These are phyloP conservation scores for Lindbergichthys nudifrons DNA, from an alignment of 2,797 vertebrate species.

Conservation along the genomic window DNA sequence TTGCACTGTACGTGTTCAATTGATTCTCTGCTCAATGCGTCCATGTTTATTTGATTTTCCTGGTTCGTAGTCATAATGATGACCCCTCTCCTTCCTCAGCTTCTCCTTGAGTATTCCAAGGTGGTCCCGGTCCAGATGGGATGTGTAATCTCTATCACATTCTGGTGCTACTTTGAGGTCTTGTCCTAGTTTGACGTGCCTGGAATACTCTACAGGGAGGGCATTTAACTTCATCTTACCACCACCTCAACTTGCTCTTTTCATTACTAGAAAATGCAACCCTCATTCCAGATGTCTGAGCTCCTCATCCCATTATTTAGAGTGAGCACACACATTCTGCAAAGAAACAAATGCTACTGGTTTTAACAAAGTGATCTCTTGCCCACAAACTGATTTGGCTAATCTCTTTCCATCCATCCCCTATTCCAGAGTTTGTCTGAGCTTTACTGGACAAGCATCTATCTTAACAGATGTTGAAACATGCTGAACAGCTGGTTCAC, in stretches of 20 bases:
- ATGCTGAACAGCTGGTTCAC: constrained; percentile 8
- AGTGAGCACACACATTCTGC: not conserved
- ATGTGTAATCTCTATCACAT: not conserved
- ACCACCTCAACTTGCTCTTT: not conserved
- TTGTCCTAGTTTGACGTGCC: not conserved
- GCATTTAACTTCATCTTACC: not conserved
- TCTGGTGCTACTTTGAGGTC: not conserved
- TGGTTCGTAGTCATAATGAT: not conserved
- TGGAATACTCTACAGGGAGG: not conserved
- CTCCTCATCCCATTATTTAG: not conserved
- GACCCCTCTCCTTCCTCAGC: not conserved
- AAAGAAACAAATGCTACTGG: not conserved
- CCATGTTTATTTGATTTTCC: not conserved
- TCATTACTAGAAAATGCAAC: not conserved
- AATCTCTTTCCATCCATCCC: not conserved
- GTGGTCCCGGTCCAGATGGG: not conserved
- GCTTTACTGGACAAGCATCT: constrained; percentile 6
- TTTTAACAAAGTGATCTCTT: not conserved
- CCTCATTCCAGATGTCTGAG: not conserved
- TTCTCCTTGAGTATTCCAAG: not conserved
- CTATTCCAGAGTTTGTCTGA: not conserved
- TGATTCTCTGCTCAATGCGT: not conserved
- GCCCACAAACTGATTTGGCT: not conserved
- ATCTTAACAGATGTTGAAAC: constrained; percentile 27
- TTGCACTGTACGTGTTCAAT: no score